These are phyloP conservation scores for Apotomis betuletana DNA, from an alignment of 2,888 invertebrate genomes.

Conservation along the genomic window DNA sequence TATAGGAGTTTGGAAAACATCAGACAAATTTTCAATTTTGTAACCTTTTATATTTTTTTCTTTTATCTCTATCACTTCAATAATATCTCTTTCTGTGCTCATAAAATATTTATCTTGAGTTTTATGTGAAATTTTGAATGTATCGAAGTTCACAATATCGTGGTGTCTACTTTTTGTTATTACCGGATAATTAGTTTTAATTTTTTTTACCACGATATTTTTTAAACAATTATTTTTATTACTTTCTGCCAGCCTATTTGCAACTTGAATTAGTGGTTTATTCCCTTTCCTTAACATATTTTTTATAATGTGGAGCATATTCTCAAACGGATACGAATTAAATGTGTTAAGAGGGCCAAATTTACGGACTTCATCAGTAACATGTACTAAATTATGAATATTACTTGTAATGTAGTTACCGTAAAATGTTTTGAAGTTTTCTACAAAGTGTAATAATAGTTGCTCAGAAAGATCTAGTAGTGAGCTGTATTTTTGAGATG, in stretches of 20 bases:
- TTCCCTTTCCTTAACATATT: constrained; percentile 31
- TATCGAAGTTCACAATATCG: background rate
- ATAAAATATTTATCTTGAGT: constrained; percentile 36
- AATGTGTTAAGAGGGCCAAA: constrained; percentile 31
- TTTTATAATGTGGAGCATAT: constrained; percentile 35
- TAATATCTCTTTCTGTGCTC: constrained; percentile 32
- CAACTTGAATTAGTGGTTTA: constrained; percentile 31
- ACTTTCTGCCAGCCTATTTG: constrained; percentile 20
- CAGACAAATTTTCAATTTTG: constrained; percentile 36
- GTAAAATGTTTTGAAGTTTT: background rate
- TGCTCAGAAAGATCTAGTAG: background rate
- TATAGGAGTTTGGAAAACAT: constrained; percentile 32
- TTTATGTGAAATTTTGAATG: constrained; percentile 23
- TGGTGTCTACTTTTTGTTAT: background rate
- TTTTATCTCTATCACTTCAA: constrained; percentile 33
- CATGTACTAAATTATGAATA: background rate
- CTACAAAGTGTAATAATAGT: constrained; percentile 2
- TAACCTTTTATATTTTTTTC: constrained; percentile 33
- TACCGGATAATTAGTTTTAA: background rate
- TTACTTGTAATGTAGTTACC: constrained; percentile 2
- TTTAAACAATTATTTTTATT: background rate
- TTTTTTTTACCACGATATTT: background rate
- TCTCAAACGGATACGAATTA: constrained; percentile 40
- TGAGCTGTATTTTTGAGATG: background rate
- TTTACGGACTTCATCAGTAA: constrained; percentile 29